These are phyloP conservation scores for Drosophila hamatofila DNA, from an alignment of 2,888 invertebrate genomes.

Conservation along the genomic window DNA sequence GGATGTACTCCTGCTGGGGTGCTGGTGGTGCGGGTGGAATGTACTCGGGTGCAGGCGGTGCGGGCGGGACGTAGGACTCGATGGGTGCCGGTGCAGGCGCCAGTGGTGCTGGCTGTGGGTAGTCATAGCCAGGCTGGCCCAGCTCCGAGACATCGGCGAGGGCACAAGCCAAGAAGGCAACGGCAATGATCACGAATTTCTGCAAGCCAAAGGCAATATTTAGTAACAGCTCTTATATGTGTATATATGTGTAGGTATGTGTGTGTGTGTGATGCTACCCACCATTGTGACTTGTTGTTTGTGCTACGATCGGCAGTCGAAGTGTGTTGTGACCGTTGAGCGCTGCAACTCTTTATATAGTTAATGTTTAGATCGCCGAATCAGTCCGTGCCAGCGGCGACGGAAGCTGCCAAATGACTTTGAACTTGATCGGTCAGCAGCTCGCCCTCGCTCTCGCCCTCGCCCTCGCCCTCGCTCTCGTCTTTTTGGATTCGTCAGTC, in stretches of 20 bases:
- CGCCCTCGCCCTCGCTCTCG: background rate
- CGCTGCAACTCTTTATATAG: constrained; percentile 55
- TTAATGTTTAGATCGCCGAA: constrained; percentile 23
- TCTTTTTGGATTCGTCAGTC: background rate
- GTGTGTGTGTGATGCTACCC: constrained; percentile 9
- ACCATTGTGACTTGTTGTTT: constrained; percentile 56
- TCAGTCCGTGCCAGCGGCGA: constrained; percentile 48
- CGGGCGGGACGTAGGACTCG: constrained; percentile 65
- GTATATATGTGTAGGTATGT: background rate
- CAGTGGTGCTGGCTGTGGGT: constrained; percentile 53
- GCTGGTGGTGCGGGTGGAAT: constrained; percentile 62
- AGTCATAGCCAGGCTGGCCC: constrained; percentile 65
- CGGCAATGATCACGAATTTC: constrained; percentile 76
- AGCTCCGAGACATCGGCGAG: constrained; percentile 72
- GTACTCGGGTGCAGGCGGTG: constrained; percentile 50
- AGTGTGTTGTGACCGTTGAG: constrained; percentile 45
- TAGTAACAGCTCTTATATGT: background rate
- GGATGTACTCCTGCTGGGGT: constrained; percentile 57
- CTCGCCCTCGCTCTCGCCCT: background rate
- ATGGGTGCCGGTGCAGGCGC: constrained; percentile 59
- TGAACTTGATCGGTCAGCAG: constrained; percentile 66
- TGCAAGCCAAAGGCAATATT: constrained; percentile 9
- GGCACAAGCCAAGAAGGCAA: constrained; percentile 77
- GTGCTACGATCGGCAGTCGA: constrained; percentile 44
- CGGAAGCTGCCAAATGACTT: constrained; percentile 70